Percentiles rank a stretch among this genome's conserved stretches.
phyloP scores from a whole-genome alignment of 2,888 invertebrate species.

The Oxytorus armatus region DNA sequence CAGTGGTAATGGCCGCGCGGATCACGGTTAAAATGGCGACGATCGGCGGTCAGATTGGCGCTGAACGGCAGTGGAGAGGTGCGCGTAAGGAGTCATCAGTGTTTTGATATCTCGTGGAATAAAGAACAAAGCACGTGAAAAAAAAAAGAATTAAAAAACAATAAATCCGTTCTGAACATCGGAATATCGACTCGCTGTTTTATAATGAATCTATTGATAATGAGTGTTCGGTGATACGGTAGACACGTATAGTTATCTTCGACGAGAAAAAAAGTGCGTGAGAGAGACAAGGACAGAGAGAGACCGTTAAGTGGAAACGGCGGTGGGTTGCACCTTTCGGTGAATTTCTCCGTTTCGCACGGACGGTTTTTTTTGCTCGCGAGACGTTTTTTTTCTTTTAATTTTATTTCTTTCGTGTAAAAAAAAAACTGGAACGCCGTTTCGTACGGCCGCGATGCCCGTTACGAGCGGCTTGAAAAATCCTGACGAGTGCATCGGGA shows the following conservation, averaged over 20 bases:
- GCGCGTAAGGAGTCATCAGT: slow-evolving; percentile 56
- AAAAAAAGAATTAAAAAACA: slow-evolving; percentile 72
- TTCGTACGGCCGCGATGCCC: slow-evolving; percentile 77
- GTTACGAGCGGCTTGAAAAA: slow-evolving; percentile 73
- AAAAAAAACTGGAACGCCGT: slow-evolving; percentile 66
- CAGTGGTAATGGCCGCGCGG: slow-evolving; percentile 33
- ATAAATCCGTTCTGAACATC: not conserved
- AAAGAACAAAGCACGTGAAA: slow-evolving; percentile 53
- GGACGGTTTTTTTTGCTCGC: slow-evolving; percentile 71
- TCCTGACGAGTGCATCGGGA: slow-evolving; percentile 73
- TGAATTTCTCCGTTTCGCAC: slow-evolving; percentile 63
- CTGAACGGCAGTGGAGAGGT: slow-evolving; percentile 74
- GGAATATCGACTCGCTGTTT: slow-evolving; percentile 6
- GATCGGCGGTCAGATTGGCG: slow-evolving; percentile 79
- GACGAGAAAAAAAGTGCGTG: slow-evolving; percentile 25
- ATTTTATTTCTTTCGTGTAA: slow-evolving; percentile 31
- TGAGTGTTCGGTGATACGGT: slow-evolving; percentile 67
- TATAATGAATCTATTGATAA: slow-evolving; percentile 57
- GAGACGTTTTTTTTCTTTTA: slow-evolving; percentile 27
- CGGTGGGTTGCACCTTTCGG: slow-evolving; percentile 70
- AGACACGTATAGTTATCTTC: slow-evolving; percentile 12
- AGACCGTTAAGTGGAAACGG: slow-evolving; percentile 60
- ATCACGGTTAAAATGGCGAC: slow-evolving; percentile 81
- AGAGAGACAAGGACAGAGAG: slow-evolving; percentile 42
- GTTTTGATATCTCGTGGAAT: slow-evolving; percentile 51